Base-by-base conservation (phyloP, 2,113 vertebrate genomes). In the Triplophysa dalaica region DNA sequence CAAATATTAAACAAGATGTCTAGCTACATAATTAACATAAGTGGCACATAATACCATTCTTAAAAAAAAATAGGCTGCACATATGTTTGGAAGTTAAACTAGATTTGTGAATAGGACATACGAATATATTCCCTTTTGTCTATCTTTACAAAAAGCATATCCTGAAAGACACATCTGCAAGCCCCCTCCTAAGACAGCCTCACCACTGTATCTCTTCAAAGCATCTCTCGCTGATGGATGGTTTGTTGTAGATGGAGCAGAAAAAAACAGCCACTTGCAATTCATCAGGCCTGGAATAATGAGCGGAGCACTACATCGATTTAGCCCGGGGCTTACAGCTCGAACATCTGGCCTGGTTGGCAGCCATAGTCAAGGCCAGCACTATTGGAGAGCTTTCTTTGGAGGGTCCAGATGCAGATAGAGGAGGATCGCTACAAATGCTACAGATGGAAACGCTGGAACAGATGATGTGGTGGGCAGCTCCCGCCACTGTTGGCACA, bases 281-380 rank as follows among this genome's bases (percentile, higher is more conserved):
- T 95, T 94, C 95, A 94, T 94, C 94, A 93, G 94, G 93, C 93
- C 91, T 91, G 94, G 95, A 96, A 92, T 97, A 99, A 98, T 96
- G 94, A 98, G 95, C 93, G 94, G 91, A 94, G 93, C 94, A 93
- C 92, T 94, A 92, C 93, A 95, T 95, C 95, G 94, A 95, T 96
- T 96, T 97, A 96, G 97, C 96, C 95, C 80, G 90, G 92, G 95
- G 95, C 97, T 93, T 95, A 96, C 96, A 96, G 95, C 96, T 94
- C 94, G 94, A 97, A 98, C 97, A 99, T 98, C 97, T 98, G 97
- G 97, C 93, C 92, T 94, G 94, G 94, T 97, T 99, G 98, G 98
- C 97, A 98, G 93, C 45, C 77, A 88, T 92, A 91, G 94, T 94
- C 93, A 92, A 93, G 94, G 93, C 93, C 93, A 93, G 95, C 95